Evolutionary conservation across 2,797 vertebrate genomes (phyloP).

Genomic region (Fringilla coelebs): DNA sequence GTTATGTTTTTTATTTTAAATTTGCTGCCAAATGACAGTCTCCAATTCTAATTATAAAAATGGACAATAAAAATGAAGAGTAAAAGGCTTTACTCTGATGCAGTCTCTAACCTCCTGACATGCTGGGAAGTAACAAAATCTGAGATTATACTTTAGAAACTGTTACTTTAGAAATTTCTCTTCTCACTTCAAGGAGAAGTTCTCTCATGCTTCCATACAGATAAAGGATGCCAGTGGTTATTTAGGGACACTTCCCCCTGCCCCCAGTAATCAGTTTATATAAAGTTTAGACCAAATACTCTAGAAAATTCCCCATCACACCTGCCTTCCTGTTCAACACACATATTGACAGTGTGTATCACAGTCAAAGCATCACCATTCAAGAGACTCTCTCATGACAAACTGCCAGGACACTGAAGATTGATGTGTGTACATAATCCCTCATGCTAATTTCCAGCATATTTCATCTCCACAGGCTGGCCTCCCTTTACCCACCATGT

Average conservation of each 20-base stretch:
- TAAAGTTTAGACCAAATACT: constrained; percentile 2
- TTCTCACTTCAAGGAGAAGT: neutral
- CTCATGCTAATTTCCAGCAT: constrained; percentile 21
- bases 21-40: constrained; percentile 29
- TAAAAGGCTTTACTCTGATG: constrained; percentile 25
- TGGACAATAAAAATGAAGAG: constrained; percentile 23
- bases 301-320: constrained; percentile 40
- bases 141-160: neutral
- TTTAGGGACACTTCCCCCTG: neutral
- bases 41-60: constrained; percentile 64
- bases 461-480: neutral
- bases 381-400: neutral
- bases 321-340: neutral
- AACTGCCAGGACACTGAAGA: neutral
- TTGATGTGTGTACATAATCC: neutral
- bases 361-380: neutral
- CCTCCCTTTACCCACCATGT: neutral
- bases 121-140: neutral
- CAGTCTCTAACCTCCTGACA: neutral
- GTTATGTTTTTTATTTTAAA: neutral
- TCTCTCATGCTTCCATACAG: neutral
- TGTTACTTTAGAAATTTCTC: neutral
- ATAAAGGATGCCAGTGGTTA: neutral
- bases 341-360: constrained; percentile 22
- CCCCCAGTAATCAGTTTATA: neutral